Base-by-base conservation (phyloP, 2,888 invertebrate species). In the Parthenolecanium corni region DNA sequence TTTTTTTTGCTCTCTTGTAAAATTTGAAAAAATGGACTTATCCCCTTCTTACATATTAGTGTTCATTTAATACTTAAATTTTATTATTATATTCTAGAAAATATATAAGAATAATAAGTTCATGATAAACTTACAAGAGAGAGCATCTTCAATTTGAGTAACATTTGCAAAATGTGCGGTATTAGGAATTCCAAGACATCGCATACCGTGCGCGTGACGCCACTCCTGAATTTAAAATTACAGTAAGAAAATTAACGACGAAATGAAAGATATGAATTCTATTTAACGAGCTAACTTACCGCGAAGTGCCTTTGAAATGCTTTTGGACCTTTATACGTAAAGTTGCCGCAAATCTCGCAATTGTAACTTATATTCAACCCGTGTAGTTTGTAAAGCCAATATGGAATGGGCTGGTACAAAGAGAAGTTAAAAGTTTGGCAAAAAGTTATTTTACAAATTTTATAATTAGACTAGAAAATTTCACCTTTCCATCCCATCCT, bases 81-180 rank as follows among this genome's bases (percentile, higher is more conserved):
- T n/a, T n/a, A n/a, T n/a, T n/a, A n/a, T n/a, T n/a, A n/a, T n/a
- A n/a, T n/a, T n/a, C n/a, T n/a, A n/a, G n/a, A n/a, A n/a, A n/a
- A n/a, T n/a, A n/a, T n/a, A n/a, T n/a, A n/a, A n/a, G n/a, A n/a
- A n/a, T n/a, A n/a, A n/a, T n/a, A n/a, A n/a, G n/a, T n/a, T n/a
- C n/a, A 31, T 4, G 31, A 31, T 4, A 31, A 23, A 51, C 38
- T 61, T 40, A 61, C 61, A 76, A 42, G 93, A 91, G 53, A 97
- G 80, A 0, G 97, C 97, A 74, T 97, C 97, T 74, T 96, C 96
- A 69, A 97, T 97, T 73, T 94, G 92, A 1, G 97, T 98, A 40
- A 99, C 97, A 74, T 98, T 99, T 0, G 98, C 97, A 77, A 99
- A 99, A 77, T 99, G 98, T 0, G 98, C 97, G 0, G 98, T 99